These are phyloP conservation scores for Pseudorhombus dupliciocellatus DNA, from an alignment of 2,113 vertebrate genomes.

Conservation along the genomic window DNA sequence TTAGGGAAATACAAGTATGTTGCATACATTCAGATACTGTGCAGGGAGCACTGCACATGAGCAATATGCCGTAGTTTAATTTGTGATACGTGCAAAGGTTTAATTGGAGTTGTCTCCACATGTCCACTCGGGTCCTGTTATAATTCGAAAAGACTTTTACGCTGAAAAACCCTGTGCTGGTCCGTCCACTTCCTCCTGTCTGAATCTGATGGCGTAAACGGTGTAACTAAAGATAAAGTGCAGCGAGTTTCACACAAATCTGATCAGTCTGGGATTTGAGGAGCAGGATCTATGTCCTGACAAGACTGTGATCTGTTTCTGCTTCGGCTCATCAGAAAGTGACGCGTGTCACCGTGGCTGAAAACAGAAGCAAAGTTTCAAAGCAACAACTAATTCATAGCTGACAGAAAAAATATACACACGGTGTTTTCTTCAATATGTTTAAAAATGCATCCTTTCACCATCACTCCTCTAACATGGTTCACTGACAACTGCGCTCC, in stretches of 20 bases:
- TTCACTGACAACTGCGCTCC: conserved; percentile 11
- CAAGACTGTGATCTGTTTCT: background rate
- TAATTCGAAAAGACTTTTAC: too few species aligned
- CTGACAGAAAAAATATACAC: conserved; percentile 18
- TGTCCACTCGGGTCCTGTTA: too few species aligned
- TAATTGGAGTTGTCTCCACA: too few species aligned
- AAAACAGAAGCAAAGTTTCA: conserved; percentile 9
- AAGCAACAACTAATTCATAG: conserved; percentile 25
- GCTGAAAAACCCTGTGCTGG: too few species aligned
- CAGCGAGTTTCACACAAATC: background rate
- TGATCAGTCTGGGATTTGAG: background rate
- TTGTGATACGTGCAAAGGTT: too few species aligned
- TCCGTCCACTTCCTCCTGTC: background rate
- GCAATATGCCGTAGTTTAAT: background rate
- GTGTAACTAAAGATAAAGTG: background rate
- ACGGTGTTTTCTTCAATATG: conserved; percentile 11
- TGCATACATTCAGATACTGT: too few species aligned
- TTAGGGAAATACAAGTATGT: background rate
- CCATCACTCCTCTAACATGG: conserved; percentile 10
- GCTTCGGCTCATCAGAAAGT: background rate
- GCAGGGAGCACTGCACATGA: too few species aligned
- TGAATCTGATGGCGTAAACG: background rate
- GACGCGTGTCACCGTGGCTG: background rate
- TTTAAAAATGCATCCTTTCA: background rate
- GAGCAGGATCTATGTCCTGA: background rate